phyloP scores from a whole-genome alignment of 2,797 vertebrate species.

The Bradypodion pumilum region DNA sequence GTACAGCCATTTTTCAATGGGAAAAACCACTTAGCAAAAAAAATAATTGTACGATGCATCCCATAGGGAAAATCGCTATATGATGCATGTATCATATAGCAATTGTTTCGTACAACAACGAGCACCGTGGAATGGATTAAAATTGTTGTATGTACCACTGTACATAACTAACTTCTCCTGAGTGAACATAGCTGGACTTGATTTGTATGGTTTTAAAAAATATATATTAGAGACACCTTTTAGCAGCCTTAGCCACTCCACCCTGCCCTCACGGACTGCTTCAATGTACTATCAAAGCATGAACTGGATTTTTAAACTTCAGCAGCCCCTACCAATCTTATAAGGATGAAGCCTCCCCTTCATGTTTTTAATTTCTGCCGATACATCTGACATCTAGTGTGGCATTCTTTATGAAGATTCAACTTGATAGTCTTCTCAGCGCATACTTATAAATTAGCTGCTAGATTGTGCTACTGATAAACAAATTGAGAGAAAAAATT shows the following conservation, averaged over 20 bases:
- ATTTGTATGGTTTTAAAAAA: constrained; percentile 7
- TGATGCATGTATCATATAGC: too few relatives aligned
- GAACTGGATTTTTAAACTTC: constrained; percentile 14
- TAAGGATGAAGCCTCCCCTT: not conserved
- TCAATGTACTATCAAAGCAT: constrained; percentile 41
- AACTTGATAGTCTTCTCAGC: not conserved
- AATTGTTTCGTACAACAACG: too few relatives aligned
- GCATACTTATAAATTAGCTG: constrained; percentile 10
- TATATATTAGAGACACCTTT: not conserved
- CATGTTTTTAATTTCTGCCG: constrained; percentile 12
- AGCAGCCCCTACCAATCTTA: constrained; percentile 26
- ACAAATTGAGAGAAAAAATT: constrained; percentile 8
- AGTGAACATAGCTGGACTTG: not conserved
- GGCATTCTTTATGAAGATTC: constrained; percentile 12
- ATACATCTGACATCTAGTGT: not conserved
- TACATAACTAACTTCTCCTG: not conserved
- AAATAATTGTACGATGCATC: too few relatives aligned
- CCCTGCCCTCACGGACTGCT: constrained; percentile 28
- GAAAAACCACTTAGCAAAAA: too few relatives aligned
- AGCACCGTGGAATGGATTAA: too few relatives aligned
- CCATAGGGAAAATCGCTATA: too few relatives aligned
- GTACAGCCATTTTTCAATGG: too few relatives aligned
- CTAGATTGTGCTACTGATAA: not conserved
- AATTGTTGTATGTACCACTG: too few relatives aligned
- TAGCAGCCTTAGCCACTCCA: not conserved